Percentiles rank a stretch among this genome's conserved stretches.
Conservation (phyloP, 2,888 invertebrate species). For the Habroteleia sp. region DNA sequence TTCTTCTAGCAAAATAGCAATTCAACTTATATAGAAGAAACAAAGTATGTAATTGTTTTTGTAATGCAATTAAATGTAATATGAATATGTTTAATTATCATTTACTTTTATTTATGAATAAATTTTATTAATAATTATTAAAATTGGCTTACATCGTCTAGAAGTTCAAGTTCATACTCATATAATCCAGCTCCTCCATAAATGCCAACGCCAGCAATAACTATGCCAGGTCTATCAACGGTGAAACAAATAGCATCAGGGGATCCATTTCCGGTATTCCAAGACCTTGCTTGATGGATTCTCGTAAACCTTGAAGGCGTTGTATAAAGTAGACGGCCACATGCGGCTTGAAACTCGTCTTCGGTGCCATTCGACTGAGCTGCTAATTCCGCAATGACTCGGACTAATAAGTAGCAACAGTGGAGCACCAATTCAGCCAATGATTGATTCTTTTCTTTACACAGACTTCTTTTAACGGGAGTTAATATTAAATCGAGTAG, state of each 20-base stretch:
- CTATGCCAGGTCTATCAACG: slow-evolving; percentile 94
- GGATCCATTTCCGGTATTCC: slow-evolving; percentile 98
- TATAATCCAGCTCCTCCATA: slow-evolving; percentile 94
- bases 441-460: slow-evolving; percentile 82
- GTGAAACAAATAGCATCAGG: slow-evolving; percentile 98
- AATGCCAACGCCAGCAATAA: slow-evolving; percentile 93
- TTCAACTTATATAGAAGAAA: too few relatives aligned
- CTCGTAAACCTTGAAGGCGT: slow-evolving; percentile 90
- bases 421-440: slow-evolving; percentile 84
- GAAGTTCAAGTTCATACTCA: slow-evolving; percentile 94
- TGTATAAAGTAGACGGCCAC: slow-evolving; percentile 84
- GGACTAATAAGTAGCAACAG: slow-evolving; percentile 89
- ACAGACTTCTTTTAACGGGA: slow-evolving; percentile 86
- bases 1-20: slow-evolving; percentile 80
- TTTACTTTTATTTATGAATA: background rate
- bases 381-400: slow-evolving; percentile 93
- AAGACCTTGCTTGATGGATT: slow-evolving; percentile 93
- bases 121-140: background rate
- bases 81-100: slow-evolving; percentile 2
- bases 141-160: slow-evolving; percentile 86
- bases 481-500: slow-evolving; percentile 90
- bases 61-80: slow-evolving; percentile 20
- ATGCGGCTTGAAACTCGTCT: slow-evolving; percentile 88
- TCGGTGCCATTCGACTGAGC: slow-evolving; percentile 90
- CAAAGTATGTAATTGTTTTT: too few relatives aligned